phyloP scores from a whole-genome alignment of 1,140 invertebrate genomes.

The Apis dorsata region DNA sequence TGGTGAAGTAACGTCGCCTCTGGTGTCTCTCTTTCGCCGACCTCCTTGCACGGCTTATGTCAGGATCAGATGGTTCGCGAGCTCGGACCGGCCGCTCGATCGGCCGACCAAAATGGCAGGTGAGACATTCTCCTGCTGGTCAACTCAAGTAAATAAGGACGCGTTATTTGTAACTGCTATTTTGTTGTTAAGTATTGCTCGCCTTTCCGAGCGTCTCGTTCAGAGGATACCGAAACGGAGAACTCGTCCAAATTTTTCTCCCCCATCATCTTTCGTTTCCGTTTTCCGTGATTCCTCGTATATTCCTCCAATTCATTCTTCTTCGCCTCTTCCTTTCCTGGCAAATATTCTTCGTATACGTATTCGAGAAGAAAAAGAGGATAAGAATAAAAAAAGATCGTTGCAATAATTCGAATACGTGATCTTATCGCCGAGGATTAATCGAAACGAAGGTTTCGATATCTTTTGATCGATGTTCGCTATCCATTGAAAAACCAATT shows the following conservation, averaged over 20 bases:
- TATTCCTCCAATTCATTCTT: neutral
- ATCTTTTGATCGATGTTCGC: slow-evolving; percentile 31
- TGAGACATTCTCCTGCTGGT: slow-evolving; percentile 56
- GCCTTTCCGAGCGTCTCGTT: slow-evolving; percentile 17
- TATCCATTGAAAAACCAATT: slow-evolving; percentile 32
- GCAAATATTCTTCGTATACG: too few species aligned
- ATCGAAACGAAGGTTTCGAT: neutral
- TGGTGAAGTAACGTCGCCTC: slow-evolving; percentile 64
- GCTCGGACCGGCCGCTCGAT: neutral
- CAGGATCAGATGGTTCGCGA: slow-evolving; percentile 65
- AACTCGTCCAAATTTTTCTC: neutral
- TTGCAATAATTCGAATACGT: too few species aligned
- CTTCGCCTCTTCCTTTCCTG: too few species aligned
- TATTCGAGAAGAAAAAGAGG: too few species aligned
- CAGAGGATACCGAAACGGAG: neutral
- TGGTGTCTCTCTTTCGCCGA: slow-evolving; percentile 48
- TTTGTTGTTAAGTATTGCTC: slow-evolving; percentile 43
- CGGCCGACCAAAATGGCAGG: slow-evolving; percentile 57
- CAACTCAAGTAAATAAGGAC: slow-evolving; percentile 58
- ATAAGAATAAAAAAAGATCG: too few species aligned
- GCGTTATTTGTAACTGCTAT: slow-evolving; percentile 58
- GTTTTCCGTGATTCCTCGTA: neutral
- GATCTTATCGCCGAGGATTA: neutral
- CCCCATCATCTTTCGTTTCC: neutral
- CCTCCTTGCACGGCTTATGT: slow-evolving; percentile 65